These are phyloP conservation scores for Aphidoletes aphidimyza DNA, from an alignment of 2,888 invertebrate species.

Conservation along the genomic window DNA sequence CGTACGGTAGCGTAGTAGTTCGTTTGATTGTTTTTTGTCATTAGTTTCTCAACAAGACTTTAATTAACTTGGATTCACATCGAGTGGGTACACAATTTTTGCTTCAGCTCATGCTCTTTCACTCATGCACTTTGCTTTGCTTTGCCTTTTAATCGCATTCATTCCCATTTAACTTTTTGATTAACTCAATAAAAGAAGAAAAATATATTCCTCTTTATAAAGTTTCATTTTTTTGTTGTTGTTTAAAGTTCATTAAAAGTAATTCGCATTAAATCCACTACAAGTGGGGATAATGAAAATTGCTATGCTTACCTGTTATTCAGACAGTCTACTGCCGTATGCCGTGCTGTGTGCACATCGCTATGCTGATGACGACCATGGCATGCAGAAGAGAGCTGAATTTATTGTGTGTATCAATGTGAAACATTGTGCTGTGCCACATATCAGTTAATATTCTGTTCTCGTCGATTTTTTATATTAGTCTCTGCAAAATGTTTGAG, in stretches of 20 bases:
- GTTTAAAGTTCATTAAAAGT: neutral
- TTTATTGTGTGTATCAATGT: neutral
- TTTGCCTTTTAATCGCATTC: neutral
- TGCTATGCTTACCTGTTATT: neutral
- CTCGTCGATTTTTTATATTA: neutral
- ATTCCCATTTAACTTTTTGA: constrained; percentile 9
- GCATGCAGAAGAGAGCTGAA: neutral
- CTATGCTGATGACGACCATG: too few relatives aligned
- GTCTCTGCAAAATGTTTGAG: neutral
- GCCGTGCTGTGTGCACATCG: neutral
- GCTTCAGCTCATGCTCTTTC: neutral
- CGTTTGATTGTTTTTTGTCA: neutral
- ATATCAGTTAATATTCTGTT: neutral
- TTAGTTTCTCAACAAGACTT: constrained; percentile 34
- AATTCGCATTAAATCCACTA: neutral
- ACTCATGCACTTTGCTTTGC: neutral
- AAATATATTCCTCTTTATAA: too few relatives aligned
- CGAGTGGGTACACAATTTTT: too few relatives aligned
- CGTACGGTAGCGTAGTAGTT: neutral
- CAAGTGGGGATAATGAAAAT: neutral
- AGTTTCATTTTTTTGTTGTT: too few relatives aligned
- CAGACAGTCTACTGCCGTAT: neutral
- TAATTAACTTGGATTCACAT: constrained; percentile 2
- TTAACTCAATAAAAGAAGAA: constrained; percentile 15
- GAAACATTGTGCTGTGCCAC: neutral